Percentiles rank a stretch among this genome's conserved stretches.
phyloP scores from a whole-genome alignment of 2,888 invertebrate genomes.

The Arrhopalites spinosus region DNA sequence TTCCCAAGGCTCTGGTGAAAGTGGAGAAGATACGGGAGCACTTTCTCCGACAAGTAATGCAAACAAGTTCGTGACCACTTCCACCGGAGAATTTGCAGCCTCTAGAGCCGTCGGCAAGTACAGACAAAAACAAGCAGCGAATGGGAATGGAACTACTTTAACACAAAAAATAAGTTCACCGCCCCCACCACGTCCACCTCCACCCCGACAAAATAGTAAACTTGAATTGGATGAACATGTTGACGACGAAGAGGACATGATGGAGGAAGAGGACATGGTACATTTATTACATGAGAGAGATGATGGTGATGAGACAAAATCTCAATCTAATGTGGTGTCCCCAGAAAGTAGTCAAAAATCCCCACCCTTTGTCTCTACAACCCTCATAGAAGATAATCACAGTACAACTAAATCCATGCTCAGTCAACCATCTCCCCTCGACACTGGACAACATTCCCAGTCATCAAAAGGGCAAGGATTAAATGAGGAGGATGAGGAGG shows the following conservation, averaged over 20 bases:
- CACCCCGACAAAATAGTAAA: conserved; percentile 31
- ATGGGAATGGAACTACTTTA: conserved; percentile 6
- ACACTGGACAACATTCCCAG: too few species aligned
- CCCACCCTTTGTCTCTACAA: too few species aligned
- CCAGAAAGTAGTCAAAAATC: not conserved
- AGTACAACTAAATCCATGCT: not conserved
- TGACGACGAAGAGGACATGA: not conserved
- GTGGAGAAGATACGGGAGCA: conserved; percentile 57
- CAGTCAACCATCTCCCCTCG: too few species aligned
- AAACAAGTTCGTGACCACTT: conserved; percentile 51
- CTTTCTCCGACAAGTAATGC: conserved; percentile 49
- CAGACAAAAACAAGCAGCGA: conserved; percentile 62
- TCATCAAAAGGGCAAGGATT: not conserved
- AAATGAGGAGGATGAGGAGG: conserved; percentile 15
- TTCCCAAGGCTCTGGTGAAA: conserved; percentile 59
- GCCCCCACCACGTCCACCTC: conserved; percentile 55
- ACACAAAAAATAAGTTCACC: conserved; percentile 36
- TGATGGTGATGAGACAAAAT: not conserved
- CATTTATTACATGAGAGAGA: not conserved
- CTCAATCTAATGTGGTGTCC: too few species aligned
- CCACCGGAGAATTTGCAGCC: conserved; percentile 82
- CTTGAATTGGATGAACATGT: not conserved
- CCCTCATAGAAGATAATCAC: too few species aligned
- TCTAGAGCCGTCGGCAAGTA: conserved; percentile 81
- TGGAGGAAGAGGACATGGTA: conserved; percentile 29